Evolutionary conservation across 2,797 vertebrate species (phyloP).

Genomic region (Paguma larvata): DNA sequence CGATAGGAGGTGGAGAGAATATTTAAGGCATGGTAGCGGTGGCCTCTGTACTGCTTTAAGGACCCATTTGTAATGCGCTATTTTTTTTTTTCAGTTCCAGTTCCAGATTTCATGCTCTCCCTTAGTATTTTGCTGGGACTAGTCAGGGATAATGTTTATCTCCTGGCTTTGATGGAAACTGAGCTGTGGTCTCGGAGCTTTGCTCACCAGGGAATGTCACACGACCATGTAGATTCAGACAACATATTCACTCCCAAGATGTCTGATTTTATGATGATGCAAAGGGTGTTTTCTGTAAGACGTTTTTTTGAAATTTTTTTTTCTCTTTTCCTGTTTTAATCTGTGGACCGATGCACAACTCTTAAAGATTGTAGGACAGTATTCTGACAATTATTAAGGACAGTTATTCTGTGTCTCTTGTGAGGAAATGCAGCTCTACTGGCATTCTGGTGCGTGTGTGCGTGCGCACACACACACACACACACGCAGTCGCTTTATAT

Average conservation of each 20-base stretch:
- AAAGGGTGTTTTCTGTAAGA: background rate
- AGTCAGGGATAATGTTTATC: conserved; percentile 10
- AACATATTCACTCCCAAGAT: background rate
- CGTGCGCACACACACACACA: background rate
- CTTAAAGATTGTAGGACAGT: background rate
- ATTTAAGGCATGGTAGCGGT: background rate
- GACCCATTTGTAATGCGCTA: background rate
- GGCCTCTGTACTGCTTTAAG: background rate
- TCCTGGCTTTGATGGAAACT: background rate
- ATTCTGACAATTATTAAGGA: background rate
- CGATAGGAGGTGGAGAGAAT: background rate
- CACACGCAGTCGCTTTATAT: background rate
- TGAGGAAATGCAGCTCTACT: background rate
- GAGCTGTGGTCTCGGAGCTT: background rate
- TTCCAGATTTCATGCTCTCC: background rate
- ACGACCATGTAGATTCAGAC: background rate
- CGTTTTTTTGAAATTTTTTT: background rate
- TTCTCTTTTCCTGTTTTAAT: background rate
- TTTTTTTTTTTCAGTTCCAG: background rate
- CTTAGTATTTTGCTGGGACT: background rate
- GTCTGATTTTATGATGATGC: background rate
- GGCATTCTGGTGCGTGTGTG: background rate
- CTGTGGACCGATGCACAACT: background rate
- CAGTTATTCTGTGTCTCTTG: background rate
- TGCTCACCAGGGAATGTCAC: background rate